Base-by-base conservation (phyloP, 2,113 vertebrate species). In the Epinephelus cyanopodus region DNA sequence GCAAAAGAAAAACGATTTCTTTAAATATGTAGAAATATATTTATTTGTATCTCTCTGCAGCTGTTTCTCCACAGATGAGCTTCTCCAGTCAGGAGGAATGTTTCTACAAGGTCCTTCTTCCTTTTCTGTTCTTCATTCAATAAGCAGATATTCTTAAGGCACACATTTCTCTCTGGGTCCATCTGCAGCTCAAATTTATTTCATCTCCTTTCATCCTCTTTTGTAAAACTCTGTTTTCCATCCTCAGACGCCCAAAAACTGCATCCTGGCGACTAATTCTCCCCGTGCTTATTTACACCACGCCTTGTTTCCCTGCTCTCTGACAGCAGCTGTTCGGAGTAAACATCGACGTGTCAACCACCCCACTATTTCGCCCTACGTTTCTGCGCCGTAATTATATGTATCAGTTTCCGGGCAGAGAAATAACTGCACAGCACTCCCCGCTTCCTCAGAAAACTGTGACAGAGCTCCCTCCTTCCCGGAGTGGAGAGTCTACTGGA, bases 311-410 rank as follows among this genome's bases (percentile, higher is more conserved):
- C 64, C 58, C 81, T 70, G 73, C 86, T 80, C 61, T 71, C 89
- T 89, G 93, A 93, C 90, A 90, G 88, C 84, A 81, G 71, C 83
- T 86, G 87, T 77, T 82, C 63, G 50, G 52, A 72, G 84, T 70
- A 89, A 92, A 91, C 88, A 89, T 70, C 57, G 70, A 84, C 78
- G 8, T 86, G 90, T 93, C 88, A 84, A 14, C 81, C 58, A 84
- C 78, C 87, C 90, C 61, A 12, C 76, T 48, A 85, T 91, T 91
- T 89, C 67, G 47, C 83, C 84, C 64, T 67, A 57, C 27, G 74
- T 74, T 70, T 81, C 62, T 66, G 73, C 8, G 13, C 42, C 37
- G 21, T 91, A 91, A 91, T 92, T 91, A 90, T 86, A 90, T 69
- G 79, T 91, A 86, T 93, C 81, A 64, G 70, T 83, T 72, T 79